Base-by-base conservation (phyloP, 2,113 vertebrate species). In the Dasyornis broadbenti region DNA sequence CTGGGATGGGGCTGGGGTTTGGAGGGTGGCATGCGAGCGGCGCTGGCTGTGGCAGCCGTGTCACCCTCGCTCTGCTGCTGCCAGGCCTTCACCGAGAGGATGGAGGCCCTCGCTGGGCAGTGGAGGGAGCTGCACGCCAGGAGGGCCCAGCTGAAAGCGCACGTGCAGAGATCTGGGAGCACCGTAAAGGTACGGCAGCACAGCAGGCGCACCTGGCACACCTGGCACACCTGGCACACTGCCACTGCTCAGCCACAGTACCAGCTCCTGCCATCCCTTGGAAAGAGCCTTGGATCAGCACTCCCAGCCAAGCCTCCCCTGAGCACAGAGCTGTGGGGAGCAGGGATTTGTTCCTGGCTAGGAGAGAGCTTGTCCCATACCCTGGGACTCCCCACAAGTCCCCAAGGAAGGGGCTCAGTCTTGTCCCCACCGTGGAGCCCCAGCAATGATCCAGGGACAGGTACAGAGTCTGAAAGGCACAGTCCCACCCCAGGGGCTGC, bases 181-280 rank as follows among this genome's bases (percentile, higher is more conserved):
- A 98, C 97, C 76, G 91, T 98, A 11, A 98, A 98, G 98, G 99
- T 99, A 95, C 7, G 31, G 2, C 44, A 31, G 52, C 28, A 53
- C 28, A 10, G 22, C 44, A 7, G 44, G 44, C 22, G 94, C 11
- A 22, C 3, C 53, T 45, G 14, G 60, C 17, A 40, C 18, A 2
- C 11, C 39, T n/a, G 17, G 63, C 4, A n/a, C 65, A 6, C 3
- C 50, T n/a, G 16, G 61, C 4, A n/a, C 65, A 6, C 23, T 9
- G 24, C 26, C 18, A 39, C 69, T 19, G 44, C 27, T 64, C 7
- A 49, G n/a, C 53, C 18, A 1, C 31, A n/a, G 5, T 45, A 40
- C 54, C 44, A 16, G 4, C 10, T 24, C 28, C 40, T 70, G 11
- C n/a, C 15, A 15, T 33, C 16, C 37, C 47, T 2, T 7, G 23